phyloP scores from a whole-genome alignment of 2,888 invertebrate species.

The Zelleria hepariella region DNA sequence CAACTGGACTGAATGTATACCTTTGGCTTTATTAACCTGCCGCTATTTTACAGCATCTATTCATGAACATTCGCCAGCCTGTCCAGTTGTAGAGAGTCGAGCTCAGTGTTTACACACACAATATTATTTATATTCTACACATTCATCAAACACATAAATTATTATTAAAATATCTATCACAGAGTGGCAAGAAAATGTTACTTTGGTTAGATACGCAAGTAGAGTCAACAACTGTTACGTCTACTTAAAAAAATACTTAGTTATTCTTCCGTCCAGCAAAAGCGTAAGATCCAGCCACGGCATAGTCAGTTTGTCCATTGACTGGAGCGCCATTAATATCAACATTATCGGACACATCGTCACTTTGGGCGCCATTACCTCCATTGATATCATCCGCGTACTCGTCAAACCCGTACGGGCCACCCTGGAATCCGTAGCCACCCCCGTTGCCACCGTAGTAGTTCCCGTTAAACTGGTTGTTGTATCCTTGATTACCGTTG shows the following conservation, averaged over 20 bases:
- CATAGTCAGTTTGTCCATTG: constrained; percentile 9
- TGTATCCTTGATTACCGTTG: constrained; percentile 41
- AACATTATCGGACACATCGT: background rate
- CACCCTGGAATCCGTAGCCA: constrained; percentile 28
- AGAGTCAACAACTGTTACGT: no score
- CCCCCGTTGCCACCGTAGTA: constrained; percentile 28
- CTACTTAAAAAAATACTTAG: background rate
- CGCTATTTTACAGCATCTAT: no score
- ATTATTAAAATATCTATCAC: background rate
- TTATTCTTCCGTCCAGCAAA: constrained; percentile 14
- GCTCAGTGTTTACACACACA: background rate
- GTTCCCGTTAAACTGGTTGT: constrained; percentile 59
- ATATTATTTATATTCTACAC: background rate
- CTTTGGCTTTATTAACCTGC: no score
- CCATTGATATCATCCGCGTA: constrained; percentile 19
- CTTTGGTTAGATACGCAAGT: background rate
- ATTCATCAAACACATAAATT: background rate
- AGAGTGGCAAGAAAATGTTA: background rate
- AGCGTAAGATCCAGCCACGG: constrained; percentile 16
- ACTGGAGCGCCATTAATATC: constrained; percentile 5
- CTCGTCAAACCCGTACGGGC: constrained; percentile 24
- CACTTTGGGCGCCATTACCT: background rate
- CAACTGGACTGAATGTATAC: no score
- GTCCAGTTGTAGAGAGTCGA: no score
- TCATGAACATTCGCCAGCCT: no score